phyloP scores from a whole-genome alignment of 2,797 vertebrate species.

The Darevskia mixta region DNA sequence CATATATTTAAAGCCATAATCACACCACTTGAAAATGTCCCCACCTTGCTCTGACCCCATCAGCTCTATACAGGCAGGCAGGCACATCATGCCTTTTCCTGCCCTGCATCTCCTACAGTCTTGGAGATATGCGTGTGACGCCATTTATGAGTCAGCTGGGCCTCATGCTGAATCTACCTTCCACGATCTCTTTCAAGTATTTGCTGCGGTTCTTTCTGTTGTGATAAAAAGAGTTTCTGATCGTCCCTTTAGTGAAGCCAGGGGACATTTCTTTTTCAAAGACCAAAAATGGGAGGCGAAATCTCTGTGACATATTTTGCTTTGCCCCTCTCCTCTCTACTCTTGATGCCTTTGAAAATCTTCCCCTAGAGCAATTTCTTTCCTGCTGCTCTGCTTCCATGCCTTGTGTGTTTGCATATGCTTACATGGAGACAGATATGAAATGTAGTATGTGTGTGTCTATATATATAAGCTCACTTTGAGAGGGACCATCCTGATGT shows the following conservation, averaged over 20 bases:
- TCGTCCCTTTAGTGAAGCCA: neutral
- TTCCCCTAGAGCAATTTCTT: neutral
- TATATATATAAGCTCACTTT: neutral
- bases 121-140: no score
- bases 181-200: conserved; percentile 29
- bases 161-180: conserved; percentile 47
- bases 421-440: neutral
- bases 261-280: conserved; percentile 11
- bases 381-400: neutral
- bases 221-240: conserved; percentile 11
- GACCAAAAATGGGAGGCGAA: neutral
- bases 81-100: no score
- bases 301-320: neutral
- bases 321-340: neutral
- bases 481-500: neutral
- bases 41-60: no score
- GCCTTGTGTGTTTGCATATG: neutral
- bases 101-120: no score
- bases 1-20: no score
- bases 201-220: conserved; percentile 44
- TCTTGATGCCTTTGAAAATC: neutral
- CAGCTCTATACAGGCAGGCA: no score
- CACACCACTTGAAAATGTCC: no score
- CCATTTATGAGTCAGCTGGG: conserved; percentile 24
- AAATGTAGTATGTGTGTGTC: neutral